Base-by-base conservation (phyloP, 2,113 vertebrate species). In the Accipiter cooperii region DNA sequence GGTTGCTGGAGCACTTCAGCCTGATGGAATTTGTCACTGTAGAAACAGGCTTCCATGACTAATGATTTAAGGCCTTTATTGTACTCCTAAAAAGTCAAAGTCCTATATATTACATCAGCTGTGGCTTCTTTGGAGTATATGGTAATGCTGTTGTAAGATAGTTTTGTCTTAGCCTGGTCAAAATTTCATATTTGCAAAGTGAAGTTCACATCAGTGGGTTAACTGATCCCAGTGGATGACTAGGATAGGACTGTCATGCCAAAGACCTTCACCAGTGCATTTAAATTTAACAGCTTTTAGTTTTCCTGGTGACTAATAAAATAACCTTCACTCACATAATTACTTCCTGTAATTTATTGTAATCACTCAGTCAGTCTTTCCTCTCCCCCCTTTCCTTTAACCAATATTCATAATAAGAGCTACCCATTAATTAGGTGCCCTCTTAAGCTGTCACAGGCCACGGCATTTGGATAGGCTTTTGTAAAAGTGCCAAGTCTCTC, bases 381-480 rank as follows among this genome's bases (percentile, higher is more conserved):
- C 46, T 85, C 80, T 85, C 25, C 16, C 64, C 12, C 10, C 21
- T 85, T 89, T 79, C 77, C 89, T 93, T 96, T 93, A 88, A 94
- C 75, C 81, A 93, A 90, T 88, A 94, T 90, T 88, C 87, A 54
- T 85, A 66, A 77, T 89, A 83, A 91, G 91, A 65, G 18, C 82
- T 84, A 38, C 55, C 57, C 73, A 79, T 97, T 96, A 97, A 96
- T 96, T 95, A 96, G 78, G 64, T 21, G 85, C 60, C 87, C 87
- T 96, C 91, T 96, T 97, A 96, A 96, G 84, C 91, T 95, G 93
- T 96, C 93, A 96, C 33, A 91, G 91, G 78, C 86, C 70, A 29
- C 1, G 28, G 46, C 85, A 96, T 91, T 96, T 95, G 66, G 87
- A 85, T 61, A 55, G 3, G 8, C 68, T 88, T 86, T 46, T 94